A percentile compares a stretch with the other conserved stretches of the same genome.
These are phyloP conservation scores for Ametastegia equiseti DNA, from an alignment of 2,888 invertebrate species.

Conservation along the genomic window DNA sequence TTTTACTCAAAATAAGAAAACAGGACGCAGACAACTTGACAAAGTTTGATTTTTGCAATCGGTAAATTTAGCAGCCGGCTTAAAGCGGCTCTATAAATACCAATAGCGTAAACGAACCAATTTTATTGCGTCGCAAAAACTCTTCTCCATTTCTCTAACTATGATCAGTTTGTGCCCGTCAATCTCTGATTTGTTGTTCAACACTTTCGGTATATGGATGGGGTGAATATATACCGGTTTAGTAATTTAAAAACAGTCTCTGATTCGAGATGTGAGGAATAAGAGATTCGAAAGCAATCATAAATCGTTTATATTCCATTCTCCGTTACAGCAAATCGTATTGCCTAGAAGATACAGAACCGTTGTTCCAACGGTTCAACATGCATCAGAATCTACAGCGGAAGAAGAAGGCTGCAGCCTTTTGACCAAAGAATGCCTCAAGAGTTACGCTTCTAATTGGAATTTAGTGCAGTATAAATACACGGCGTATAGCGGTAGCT, in stretches of 20 bases:
- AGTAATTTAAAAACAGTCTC: too few relatives aligned
- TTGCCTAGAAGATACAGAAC: slow-evolving; percentile 89
- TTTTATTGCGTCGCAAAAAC: background rate
- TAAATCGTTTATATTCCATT: background rate
- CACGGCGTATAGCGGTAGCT: slow-evolving; percentile 90
- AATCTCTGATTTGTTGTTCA: background rate
- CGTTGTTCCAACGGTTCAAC: slow-evolving; percentile 81
- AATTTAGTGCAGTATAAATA: slow-evolving; percentile 95
- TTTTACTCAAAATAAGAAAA: background rate
- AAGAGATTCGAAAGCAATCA: background rate
- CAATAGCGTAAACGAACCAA: background rate
- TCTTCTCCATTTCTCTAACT: slow-evolving; percentile 35
- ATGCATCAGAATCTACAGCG: slow-evolving; percentile 74
- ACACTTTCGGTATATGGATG: too few relatives aligned
- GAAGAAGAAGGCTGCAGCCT: slow-evolving; percentile 78
- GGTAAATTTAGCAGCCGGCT: background rate
- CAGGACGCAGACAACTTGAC: too few relatives aligned
- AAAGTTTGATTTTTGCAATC: too few relatives aligned
- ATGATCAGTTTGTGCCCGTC: background rate
- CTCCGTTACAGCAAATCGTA: slow-evolving; percentile 84
- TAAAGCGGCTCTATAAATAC: slow-evolving; percentile 23
- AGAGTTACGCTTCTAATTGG: slow-evolving; percentile 92
- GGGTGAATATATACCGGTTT: too few relatives aligned
- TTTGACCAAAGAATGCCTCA: slow-evolving; percentile 83
- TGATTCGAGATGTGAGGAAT: too few relatives aligned